These are phyloP conservation scores for Papilio machaon DNA, from an alignment of 1,140 invertebrate genomes.

Conservation along the genomic window DNA sequence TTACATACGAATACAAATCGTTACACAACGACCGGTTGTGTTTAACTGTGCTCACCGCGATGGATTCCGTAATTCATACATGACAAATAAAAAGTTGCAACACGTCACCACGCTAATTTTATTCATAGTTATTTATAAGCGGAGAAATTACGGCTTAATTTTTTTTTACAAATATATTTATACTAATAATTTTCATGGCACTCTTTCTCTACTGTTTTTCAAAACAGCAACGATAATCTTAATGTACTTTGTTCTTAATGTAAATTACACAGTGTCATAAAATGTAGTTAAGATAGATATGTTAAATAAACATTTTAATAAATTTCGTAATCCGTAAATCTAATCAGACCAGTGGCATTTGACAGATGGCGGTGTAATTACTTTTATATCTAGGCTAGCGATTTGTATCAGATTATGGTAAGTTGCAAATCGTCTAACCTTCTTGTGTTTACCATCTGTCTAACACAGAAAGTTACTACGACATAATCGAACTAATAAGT, in stretches of 20 bases:
- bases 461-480: not conserved
- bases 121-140: not conserved
- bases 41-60: conserved; percentile 25
- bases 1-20: conserved; percentile 34
- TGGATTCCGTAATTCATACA: conserved; percentile 29
- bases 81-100: conserved; percentile 18
- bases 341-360: not conserved
- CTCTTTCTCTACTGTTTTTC: too few species aligned
- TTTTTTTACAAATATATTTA: not conserved
- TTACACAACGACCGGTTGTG: conserved; percentile 42
- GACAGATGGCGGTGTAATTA: not conserved
- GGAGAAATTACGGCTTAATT: not conserved
- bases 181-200: too few species aligned
- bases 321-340: not conserved
- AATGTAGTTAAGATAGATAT: not conserved
- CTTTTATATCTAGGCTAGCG: not conserved
- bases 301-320: not conserved
- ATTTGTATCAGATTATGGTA: not conserved
- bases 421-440: not conserved
- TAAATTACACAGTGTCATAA: not conserved
- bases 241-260: not conserved
- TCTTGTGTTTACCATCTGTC: not conserved
- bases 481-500: not conserved
- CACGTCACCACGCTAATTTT: not conserved
- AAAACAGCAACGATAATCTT: too few species aligned